Evolutionary conservation across 2,113 vertebrate species (phyloP).

Genomic region (Austrofundulus limnaeus): DNA sequence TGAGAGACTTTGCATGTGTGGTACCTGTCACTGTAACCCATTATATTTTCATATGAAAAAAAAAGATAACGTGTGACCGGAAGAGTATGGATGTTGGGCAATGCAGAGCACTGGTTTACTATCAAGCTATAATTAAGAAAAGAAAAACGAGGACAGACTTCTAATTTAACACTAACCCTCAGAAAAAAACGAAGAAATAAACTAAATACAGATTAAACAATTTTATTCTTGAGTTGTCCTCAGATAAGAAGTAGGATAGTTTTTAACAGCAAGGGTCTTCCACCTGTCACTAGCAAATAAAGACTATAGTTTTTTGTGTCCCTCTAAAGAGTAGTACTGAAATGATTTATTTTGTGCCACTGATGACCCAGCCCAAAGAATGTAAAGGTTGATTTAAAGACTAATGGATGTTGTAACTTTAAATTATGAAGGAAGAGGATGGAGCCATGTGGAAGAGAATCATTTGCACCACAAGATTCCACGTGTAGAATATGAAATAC

Average conservation of each 20-base stretch:
- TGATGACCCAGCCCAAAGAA: constrained; percentile 78
- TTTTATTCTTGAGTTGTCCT: not conserved
- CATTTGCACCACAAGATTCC: constrained; percentile 23
- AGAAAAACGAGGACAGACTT: constrained; percentile 16
- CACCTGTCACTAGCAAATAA: constrained; percentile 31
- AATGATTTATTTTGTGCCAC: constrained; percentile 63
- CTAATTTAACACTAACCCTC: constrained; percentile 34
- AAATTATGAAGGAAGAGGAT: constrained; percentile 61
- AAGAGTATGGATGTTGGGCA: constrained; percentile 34
- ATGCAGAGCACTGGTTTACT: constrained; percentile 49
- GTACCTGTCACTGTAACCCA: constrained; percentile 57
- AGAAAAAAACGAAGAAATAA: not conserved
- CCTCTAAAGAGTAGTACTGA: constrained; percentile 45
- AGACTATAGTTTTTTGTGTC: constrained; percentile 46
- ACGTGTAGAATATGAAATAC: constrained; percentile 26
- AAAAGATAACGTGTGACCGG: constrained; percentile 46
- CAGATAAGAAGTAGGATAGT: not conserved
- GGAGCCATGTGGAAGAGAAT: constrained; percentile 33
- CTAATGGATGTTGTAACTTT: constrained; percentile 71
- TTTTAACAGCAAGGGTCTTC: constrained; percentile 39
- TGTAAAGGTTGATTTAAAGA: constrained; percentile 72
- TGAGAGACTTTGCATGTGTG: constrained; percentile 43
- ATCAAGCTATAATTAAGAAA: not conserved
- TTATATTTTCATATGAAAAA: constrained; percentile 67
- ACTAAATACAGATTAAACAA: constrained; percentile 4